Percentiles rank a stretch among this genome's conserved stretches.
phyloP scores from a whole-genome alignment of 1,140 invertebrate species.

The Zaprionus inermis region DNA sequence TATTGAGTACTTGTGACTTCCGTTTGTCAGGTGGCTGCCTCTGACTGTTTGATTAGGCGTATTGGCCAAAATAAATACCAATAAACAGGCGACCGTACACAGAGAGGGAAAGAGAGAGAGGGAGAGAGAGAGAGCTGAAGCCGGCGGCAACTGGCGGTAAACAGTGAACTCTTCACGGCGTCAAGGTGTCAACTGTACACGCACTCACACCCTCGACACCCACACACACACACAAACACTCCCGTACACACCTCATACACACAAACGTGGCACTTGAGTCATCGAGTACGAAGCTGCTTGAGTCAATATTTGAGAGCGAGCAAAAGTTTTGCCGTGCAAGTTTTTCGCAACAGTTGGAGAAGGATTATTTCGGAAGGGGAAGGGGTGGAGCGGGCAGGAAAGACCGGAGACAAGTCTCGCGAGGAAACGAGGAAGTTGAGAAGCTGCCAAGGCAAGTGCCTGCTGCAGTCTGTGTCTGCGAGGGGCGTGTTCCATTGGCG shows the following conservation, averaged over 20 bases:
- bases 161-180: slow-evolving; percentile 46
- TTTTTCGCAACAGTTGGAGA: slow-evolving; percentile 54
- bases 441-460: slow-evolving; percentile 4
- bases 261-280: slow-evolving; percentile 53
- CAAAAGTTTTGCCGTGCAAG: slow-evolving; percentile 70
- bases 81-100: slow-evolving; percentile 56
- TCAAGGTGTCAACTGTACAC: slow-evolving; percentile 79
- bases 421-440: background rate
- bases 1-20: slow-evolving; percentile 29
- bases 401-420: background rate
- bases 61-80: slow-evolving; percentile 76
- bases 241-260: slow-evolving; percentile 5
- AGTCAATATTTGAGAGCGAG: slow-evolving; percentile 74
- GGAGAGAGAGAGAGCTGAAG: slow-evolving; percentile 3
- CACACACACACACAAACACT: slow-evolving; percentile 52
- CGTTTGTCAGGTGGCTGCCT: slow-evolving; percentile 45
- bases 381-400: too few relatives aligned
- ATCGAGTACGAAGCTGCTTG: slow-evolving; percentile 32
- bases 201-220: slow-evolving; percentile 56
- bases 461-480: slow-evolving; percentile 37
- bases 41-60: slow-evolving; percentile 74
- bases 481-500: slow-evolving; percentile 35
- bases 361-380: background rate
- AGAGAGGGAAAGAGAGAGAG: slow-evolving; percentile 15
- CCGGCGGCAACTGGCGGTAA: slow-evolving; percentile 14